Evolutionary conservation across 2,113 vertebrate species (phyloP), one percentile per base, ranked within the genome.

Genomic region (Megalops atlanticus): DNA sequence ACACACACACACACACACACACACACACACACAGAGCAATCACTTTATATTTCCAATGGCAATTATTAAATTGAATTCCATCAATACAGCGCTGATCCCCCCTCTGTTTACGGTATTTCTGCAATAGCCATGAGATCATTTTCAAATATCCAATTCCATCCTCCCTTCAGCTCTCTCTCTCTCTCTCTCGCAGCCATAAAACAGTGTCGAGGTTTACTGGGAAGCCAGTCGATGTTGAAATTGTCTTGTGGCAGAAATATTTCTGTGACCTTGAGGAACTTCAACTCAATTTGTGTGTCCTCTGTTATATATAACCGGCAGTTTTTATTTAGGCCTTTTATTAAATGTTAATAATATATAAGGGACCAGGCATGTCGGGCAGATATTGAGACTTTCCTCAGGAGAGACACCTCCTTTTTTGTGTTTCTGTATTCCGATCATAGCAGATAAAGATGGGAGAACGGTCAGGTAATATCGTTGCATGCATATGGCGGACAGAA

Each of bases 301-400:
- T 76, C 73, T 82, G 68, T 84, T 83, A 86, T 83, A 81, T 88
- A 92, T 90, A 90, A 87, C 85, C 80, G 85, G 81, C 80, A 83
- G 86, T 78, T 87, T 91, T 87, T 89, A 91, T 89, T 87, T 83
- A 86, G 87, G 84, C 84, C 84, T 87, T 91, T 91, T 89, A 92
- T 90, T 88, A 85, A 80, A 72, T 78, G 87, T 92, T 84, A 91
- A 92, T 93, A 92, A 92, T 91, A 89, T 82, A 92, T 91, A 86
- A 84, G 85, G 69, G 71, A 5, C 36, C 47, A 36, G 81, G 79
- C 70, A 39, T 75, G 85, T 78, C 38, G 82, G 82, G 81, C 41
- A 82, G 84, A 84, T 89, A 87, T 84, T 83, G 81, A 79, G 80
- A 33, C 24, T 33, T 70, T 71, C 54, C 85, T 81, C 85, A 79